Evolutionary conservation across 2,797 vertebrate genomes (phyloP), one percentile per base, ranked within the genome.

Genomic region (Antrozous pallidus): DNA sequence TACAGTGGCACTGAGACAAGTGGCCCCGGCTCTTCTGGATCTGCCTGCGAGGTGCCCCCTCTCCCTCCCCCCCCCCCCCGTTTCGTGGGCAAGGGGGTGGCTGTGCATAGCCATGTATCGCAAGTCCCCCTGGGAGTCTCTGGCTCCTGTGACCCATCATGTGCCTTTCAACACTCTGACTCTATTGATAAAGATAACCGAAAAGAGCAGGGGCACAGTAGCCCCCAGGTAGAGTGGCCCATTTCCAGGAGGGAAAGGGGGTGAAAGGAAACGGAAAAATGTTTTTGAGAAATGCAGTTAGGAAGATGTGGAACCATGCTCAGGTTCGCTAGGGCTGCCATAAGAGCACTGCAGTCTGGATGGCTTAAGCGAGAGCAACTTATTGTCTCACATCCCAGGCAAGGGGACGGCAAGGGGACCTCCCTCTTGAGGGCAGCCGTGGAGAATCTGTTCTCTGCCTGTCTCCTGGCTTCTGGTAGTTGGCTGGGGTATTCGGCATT

Each of bases 1-100:
- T 74, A 88, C 65, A 94, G 54, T 80, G 69, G 70, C 49, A 63
- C 83, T 5, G 71, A 95, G 95, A 94, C 88, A 70, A 94, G 93
- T 45, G 87, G 94, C 89, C 63, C 8, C 0, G 91, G 87, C 73
- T 79, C 45, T 73, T 88, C 96, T 95, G 8, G 56, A 94, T 93
- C 79, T 8, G 3, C 79, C 56, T 16, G n/a, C n/a, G n/a, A n/a
- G n/a, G n/a, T n/a, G n/a, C n/a, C n/a, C n/a, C n/a, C n/a, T n/a
- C n/a, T n/a, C n/a, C n/a, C n/a, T n/a, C n/a, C n/a, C n/a, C 73
- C 38, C 54, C 24, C 2, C 0, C 31, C 8, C 0, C 4, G 6
- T 61, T 91, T 54, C 67, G 26, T 69, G 17, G 40, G 90, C 51
- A 77, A 88, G 38, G 69, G 58, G 83, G 79, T 95, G 84, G 94